Base-by-base conservation (phyloP, 1,140 invertebrate species). In the Caenorhabditis briggsae region DNA sequence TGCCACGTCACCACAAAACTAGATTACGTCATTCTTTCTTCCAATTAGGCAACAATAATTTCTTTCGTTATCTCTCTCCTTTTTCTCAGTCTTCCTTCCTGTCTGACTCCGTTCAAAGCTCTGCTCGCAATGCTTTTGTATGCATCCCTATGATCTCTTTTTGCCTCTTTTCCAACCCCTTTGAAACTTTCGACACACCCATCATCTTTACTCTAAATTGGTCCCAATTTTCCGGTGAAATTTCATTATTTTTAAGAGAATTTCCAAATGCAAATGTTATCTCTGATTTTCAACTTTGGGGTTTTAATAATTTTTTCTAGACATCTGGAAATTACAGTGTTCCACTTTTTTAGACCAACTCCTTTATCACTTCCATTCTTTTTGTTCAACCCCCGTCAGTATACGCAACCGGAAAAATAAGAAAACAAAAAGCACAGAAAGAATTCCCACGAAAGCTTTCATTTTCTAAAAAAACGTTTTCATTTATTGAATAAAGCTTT, bases 91-190 rank as follows among this genome's bases (percentile, higher is more conserved):
- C 33, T n/a, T n/a, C 33, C 33, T 33, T 33, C 33, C 33, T 33
- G 33, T 20, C 46, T 78, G 70, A 78, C 43, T 50, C 20, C n/a
- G 70, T 78, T 78, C 70, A 78, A 78, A 78, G 70, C 70, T 53
- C 50, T 78, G 70, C 70, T 50, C 70, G 43, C n/a, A 78, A 78
- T 78, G 70, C 70, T 78, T 78, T 78, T 78, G 65, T 78, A 20
- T 50, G 70, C 70, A 53, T 78, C 70, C 50, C 12, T 18, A 50
- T n/a, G 70, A 78, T 78, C 70, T 78, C 70, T 78, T 70, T 50
- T 50, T n/a, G 1, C 33, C 33, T 3, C 3, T 33, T 33, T 33
- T 33, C 33, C 70, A 53, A 16, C 11, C 70, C 70, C 33, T 78
- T 78, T 78, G 33, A 41, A 50, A 50, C 20, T 50, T 78, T 50